Base-by-base conservation (phyloP, 2,113 vertebrate genomes). In the Barbus barbus region DNA sequence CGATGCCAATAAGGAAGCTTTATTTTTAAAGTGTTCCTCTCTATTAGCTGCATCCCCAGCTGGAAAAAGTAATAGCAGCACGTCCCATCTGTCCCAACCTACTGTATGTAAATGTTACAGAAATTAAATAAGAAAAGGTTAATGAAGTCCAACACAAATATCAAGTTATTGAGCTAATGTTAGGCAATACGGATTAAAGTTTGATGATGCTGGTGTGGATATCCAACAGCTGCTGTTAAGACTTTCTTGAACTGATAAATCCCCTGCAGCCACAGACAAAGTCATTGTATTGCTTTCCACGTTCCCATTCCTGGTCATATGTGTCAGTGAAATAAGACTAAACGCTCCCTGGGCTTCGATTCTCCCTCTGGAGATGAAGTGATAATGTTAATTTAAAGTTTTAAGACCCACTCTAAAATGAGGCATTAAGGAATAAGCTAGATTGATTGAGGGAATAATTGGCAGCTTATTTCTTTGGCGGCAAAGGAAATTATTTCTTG, bases 331-430 rank as follows among this genome's bases (percentile, higher is more conserved):
- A 90, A 88, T 87, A 85, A 88, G 88, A 80, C 69, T 84, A 86
- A 91, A 89, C 61, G 86, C 90, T 90, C 81, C 83, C 87, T 87
- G 88, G 89, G 88, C 90, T 92, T 90, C 69, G 53, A 89, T 90
- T 92, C 90, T 69, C 78, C 85, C 86, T 41, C 83, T 83, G 84
- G 87, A 91, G 88, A 81, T 75, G 75, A 71, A 91, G 86, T 89
- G 81, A 71, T 87, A 87, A 90, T 86, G 89, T 89, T 91, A 90
- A 93, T 91, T 88, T 93, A 58, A 91, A 90, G 79, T 90, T 90
- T 91, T 88, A 93, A 90, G 88, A 87, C 81, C 44, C 86, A 86
- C 88, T 91, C 91, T 93, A 91, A 90, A 90, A 89, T 86, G 85
- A 90, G 88, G 83, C 67, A 88, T 84, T 83, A 86, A 88, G 86